phyloP scores from a whole-genome alignment of 2,797 vertebrate species.

The Myotis daubentonii region DNA sequence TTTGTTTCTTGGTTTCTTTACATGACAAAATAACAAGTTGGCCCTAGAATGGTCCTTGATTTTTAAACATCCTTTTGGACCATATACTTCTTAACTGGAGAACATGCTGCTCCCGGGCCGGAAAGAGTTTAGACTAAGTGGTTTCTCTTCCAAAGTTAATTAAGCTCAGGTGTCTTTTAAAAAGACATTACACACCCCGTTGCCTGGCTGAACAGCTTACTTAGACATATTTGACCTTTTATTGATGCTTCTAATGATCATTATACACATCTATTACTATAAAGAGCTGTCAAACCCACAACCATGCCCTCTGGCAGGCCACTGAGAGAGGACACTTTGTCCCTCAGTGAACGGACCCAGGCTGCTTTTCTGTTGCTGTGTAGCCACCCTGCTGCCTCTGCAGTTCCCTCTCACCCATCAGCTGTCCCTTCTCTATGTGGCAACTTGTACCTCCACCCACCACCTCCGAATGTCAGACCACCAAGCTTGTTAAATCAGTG shows the following conservation, averaged over 20 bases:
- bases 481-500: neutral
- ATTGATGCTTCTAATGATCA: neutral
- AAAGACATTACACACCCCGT: neutral
- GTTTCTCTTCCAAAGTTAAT: conserved; percentile 15
- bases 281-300: neutral
- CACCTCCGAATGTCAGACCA: neutral
- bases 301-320: conserved; percentile 2
- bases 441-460: neutral
- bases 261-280: neutral
- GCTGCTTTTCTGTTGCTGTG: neutral
- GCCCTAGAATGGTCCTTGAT: neutral
- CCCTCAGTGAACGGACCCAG: neutral
- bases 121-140: neutral
- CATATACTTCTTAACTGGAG: neutral
- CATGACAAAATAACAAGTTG: neutral
- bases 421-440: neutral
- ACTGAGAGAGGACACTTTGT: neutral
- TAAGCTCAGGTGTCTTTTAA: conserved; percentile 18
- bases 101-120: neutral
- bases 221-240: neutral
- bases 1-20: conserved; percentile 24
- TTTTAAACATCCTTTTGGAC: neutral
- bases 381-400: neutral
- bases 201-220: neutral
- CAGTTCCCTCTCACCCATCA: neutral